Evolutionary conservation across 2,888 invertebrate species (phyloP).

Genomic region (Trachelus iudaicus): DNA sequence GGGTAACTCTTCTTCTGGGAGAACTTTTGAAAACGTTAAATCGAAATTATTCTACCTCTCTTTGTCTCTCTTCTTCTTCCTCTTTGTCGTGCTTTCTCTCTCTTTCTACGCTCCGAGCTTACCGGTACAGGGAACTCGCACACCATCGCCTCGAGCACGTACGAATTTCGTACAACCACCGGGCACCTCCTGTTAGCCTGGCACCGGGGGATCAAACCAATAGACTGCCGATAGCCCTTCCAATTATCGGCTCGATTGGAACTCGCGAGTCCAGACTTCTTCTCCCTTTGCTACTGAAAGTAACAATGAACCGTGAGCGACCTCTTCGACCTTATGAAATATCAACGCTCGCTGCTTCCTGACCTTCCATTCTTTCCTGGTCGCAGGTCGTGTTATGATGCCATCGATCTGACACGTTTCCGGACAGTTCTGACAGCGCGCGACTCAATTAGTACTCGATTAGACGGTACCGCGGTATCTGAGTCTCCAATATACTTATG

Average conservation of each 20-base stretch:
- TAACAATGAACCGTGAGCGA: background rate
- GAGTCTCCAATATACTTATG: no score
- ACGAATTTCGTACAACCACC: slow-evolving; percentile 54
- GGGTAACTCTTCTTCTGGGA: no score
- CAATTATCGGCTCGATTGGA: slow-evolving; percentile 59
- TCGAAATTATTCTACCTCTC: no score
- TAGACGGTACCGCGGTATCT: background rate
- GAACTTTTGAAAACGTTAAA: no score
- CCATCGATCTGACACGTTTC: slow-evolving; percentile 57
- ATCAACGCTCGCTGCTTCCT: slow-evolving; percentile 24
- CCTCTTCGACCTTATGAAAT: slow-evolving; percentile 1
- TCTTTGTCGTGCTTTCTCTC: no score
- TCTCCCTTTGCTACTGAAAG: background rate
- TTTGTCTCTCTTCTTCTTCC: no score
- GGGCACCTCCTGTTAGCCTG: slow-evolving; percentile 56
- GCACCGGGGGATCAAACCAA: slow-evolving; percentile 61
- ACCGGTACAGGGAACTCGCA: slow-evolving; percentile 30
- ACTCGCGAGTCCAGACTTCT: slow-evolving; percentile 13
- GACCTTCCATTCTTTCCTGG: slow-evolving; percentile 45
- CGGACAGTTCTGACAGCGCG: slow-evolving; percentile 36
- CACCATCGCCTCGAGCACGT: slow-evolving; percentile 26
- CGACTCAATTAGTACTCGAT: slow-evolving; percentile 5
- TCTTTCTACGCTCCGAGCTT: slow-evolving; percentile 13
- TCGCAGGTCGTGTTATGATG: slow-evolving; percentile 50
- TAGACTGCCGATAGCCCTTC: slow-evolving; percentile 64